These are phyloP conservation scores for Heterodera carotae DNA, from an alignment of 1,140 invertebrate species.

Conservation along the genomic window DNA sequence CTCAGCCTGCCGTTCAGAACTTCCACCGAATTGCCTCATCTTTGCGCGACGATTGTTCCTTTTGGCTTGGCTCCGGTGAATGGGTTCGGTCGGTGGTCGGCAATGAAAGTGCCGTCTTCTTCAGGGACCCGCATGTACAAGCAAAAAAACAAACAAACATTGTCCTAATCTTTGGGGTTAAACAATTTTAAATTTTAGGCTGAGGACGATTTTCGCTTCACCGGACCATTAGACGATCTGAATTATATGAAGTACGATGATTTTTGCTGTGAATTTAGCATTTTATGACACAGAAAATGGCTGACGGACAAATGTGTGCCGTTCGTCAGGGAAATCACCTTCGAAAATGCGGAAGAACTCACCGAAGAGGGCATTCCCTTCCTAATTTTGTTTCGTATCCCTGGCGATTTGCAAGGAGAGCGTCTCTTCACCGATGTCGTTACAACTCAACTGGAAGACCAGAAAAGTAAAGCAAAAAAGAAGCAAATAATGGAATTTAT, in stretches of 20 bases:
- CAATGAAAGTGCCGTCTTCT: conserved; percentile 80
- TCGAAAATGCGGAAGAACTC: conserved; percentile 95
- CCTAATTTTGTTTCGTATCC: conserved; percentile 89
- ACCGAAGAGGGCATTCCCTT: conserved; percentile 99
- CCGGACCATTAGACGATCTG: conserved; percentile 62
- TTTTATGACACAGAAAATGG: conserved; percentile 71
- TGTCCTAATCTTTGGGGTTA: background rate
- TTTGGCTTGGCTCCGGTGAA: conserved; percentile 88
- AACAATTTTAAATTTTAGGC: conserved; percentile 70
- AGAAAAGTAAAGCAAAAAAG: conserved; percentile 66
- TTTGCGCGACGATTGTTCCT: conserved; percentile 91
- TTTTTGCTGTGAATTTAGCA: conserved; percentile 13
- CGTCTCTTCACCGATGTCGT: conserved; percentile 85
- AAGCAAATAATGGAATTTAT: too few relatives aligned
- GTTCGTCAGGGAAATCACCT: conserved; percentile 83
- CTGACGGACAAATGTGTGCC: conserved; percentile 77
- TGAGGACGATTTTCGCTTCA: conserved; percentile 72
- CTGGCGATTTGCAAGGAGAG: conserved; percentile 81
- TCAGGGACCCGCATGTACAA: conserved; percentile 71
- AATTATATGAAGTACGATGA: conserved; percentile 48
- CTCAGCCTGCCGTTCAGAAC: conserved; percentile 72
- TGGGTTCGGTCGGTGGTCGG: conserved; percentile 68
- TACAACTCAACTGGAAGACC: conserved; percentile 75
- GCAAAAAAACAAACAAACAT: background rate
- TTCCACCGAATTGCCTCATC: conserved; percentile 72